Evolutionary conservation across 2,113 vertebrate species (phyloP), one percentile per base, ranked within the genome.

Genomic region (Odontophorus gujanensis): DNA sequence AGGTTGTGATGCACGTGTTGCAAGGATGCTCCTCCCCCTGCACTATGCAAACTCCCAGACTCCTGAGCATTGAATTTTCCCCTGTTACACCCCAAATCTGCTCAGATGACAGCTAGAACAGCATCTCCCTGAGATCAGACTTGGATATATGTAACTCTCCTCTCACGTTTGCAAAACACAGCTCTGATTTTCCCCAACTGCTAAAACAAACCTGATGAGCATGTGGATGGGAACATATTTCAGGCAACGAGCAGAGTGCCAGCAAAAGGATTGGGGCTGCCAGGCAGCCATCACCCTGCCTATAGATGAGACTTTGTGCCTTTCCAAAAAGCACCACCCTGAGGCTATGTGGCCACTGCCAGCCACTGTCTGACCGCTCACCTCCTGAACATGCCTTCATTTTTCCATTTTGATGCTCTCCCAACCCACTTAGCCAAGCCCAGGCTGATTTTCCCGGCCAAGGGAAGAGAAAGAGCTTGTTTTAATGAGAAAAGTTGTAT

Each of bases 401-500:
- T 95, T 95, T 63, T 83, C 13, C 65, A 21, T 71, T 85, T 30
- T 36, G 71, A 45, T 3, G 5, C 57, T 51, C 95, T 86, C 95
- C 83, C 93, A 92, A 92, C 86, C 89, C 91, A 79, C 85, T 96
- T 91, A 87, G 81, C 89, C 83, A 63, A 63, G 61, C 72, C 50
- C 55, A 22, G 26, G 82, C 22, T 25, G 67, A 19, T 51, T 81
- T 59, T 61, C 55, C 47, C 8, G 18, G 72, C 79, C 88, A 32
- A 51, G 14, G 22, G 21, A 20, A 45, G 42, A 78, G 63, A 38
- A 2, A 2, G 82, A 91, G 82, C 62, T 58, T 40, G 30, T 84
- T 80, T 34, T 6, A 57, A 30, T 14, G 8, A 1, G 38, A 69
- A 77, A 36, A 47, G 13, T 43, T 21, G 59, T 43, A 26, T 24